phyloP scores from a whole-genome alignment of 2,113 vertebrate genomes.

The Proteles cristata region DNA sequence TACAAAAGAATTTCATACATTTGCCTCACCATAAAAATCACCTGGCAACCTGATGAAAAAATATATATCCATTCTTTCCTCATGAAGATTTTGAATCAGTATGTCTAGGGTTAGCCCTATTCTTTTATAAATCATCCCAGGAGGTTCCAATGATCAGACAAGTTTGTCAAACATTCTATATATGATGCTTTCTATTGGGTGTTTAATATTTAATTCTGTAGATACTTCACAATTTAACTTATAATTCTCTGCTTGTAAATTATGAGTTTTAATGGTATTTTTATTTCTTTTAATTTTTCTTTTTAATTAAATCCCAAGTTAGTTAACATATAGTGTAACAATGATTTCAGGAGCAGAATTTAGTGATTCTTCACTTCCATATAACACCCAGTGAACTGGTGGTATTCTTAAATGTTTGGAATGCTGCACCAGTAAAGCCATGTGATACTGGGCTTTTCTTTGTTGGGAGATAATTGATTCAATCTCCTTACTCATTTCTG shows the following conservation, averaged over 20 bases:
- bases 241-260: slow-evolving; percentile 43
- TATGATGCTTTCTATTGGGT: slow-evolving; percentile 52
- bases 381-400: neutral
- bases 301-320: too few species aligned
- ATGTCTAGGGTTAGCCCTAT: neutral
- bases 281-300: neutral
- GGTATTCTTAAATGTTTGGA: neutral
- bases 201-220: slow-evolving; percentile 63
- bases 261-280: slow-evolving; percentile 67
- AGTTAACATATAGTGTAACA: too few species aligned
- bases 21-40: slow-evolving; percentile 20
- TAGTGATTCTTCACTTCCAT: too few species aligned
- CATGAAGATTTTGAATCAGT: neutral
- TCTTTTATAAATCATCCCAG: slow-evolving; percentile 10
- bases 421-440: neutral
- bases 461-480: neutral
- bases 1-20: slow-evolving; percentile 21
- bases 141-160: slow-evolving; percentile 20
- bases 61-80: neutral
- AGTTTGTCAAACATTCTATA: slow-evolving; percentile 46
- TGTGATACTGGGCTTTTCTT: neutral
- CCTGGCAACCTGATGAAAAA: neutral
- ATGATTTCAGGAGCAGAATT: too few species aligned
- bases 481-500: neutral
- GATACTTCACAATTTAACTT: slow-evolving; percentile 70